Base-by-base conservation (phyloP, 2,797 vertebrate genomes). In the Scolopax rusticola region DNA sequence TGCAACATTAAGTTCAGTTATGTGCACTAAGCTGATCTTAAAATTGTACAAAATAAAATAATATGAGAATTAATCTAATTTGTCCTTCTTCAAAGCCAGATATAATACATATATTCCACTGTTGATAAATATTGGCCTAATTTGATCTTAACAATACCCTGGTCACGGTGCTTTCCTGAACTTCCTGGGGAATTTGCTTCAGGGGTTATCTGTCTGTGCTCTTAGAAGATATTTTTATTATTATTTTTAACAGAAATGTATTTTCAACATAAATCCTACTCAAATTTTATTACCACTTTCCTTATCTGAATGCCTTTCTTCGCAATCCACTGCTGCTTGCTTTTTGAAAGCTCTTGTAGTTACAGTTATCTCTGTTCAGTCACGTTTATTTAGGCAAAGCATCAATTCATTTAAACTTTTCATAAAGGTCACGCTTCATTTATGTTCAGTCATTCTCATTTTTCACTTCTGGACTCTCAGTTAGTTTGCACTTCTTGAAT, bases 371-470 rank as follows among this genome's bases (percentile, higher is more conserved):
- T 92, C 54, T 57, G 16, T 76, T 90, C 30, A 47, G 77, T 76
- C 91, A 65, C 0, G 0, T 84, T 86, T 93, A 86, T 84, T 95
- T 92, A 84, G 86, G 38, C 33, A 86, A 75, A 75, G 41, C 47
- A 90, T 84, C 67, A 84, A 23, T 92, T 90, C 54, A 65, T 69
- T 83, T 94, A 86, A 95, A 86, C 36, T 80, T 90, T 90, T 48
- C 13, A 1, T 87, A 73, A 87, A 95, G 54, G 81, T 79, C 67
- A 69, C 73, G 27, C 70, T 84, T 95, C 80, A 53, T 94, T 95
- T 93, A 60, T 64, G 28, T 95, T 89, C 82, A 93, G 69, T 87
- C 84, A 43, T 79, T 89, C 81, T 93, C 63, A 73, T 90, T 95
- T 95, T 97, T 95, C 51, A 92, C 25, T 93, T 95, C 54, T 78